phyloP scores from a whole-genome alignment of 2,113 vertebrate species.

The Heterotis niloticus region DNA sequence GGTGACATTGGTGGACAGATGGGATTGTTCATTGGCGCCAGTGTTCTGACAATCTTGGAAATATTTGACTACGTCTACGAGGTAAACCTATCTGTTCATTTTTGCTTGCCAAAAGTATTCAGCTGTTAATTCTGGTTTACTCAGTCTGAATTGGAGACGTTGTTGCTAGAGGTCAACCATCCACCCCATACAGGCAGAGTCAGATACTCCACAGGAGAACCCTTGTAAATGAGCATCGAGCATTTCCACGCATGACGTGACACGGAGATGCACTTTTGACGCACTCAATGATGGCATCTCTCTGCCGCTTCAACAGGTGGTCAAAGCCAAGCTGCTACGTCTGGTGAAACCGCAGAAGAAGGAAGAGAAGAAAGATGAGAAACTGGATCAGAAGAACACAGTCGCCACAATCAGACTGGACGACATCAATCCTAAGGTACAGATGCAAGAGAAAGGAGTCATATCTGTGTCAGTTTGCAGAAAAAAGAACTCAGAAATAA shows the following conservation, averaged over 20 bases:
- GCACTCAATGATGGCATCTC: neutral
- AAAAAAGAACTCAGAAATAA: too few relatives aligned
- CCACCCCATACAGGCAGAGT: too few relatives aligned
- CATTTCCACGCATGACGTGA: neutral
- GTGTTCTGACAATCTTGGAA: slow-evolving; percentile 24
- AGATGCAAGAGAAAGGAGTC: neutral
- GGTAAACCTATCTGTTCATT: neutral
- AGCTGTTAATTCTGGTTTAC: too few relatives aligned
- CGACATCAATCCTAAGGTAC: slow-evolving; percentile 85
- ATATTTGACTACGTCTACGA: slow-evolving; percentile 23
- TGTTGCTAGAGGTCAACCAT: too few relatives aligned
- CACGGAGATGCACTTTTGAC: neutral
- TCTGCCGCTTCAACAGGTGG: slow-evolving; percentile 63
- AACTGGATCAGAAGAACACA: slow-evolving; percentile 68
- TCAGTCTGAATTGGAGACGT: neutral
- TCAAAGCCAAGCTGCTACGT: slow-evolving; percentile 76
- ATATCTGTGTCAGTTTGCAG: too few relatives aligned
- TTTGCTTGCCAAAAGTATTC: too few relatives aligned
- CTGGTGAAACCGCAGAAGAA: slow-evolving; percentile 73
- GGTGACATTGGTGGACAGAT: slow-evolving; percentile 27
- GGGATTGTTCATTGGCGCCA: slow-evolving; percentile 28
- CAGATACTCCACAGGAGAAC: neutral
- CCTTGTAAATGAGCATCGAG: neutral
- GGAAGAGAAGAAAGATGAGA: slow-evolving; percentile 41
- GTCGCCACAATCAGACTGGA: slow-evolving; percentile 85